Evolutionary conservation across 2,888 invertebrate species (phyloP).

Genomic region (Anthophora plumipes): DNA sequence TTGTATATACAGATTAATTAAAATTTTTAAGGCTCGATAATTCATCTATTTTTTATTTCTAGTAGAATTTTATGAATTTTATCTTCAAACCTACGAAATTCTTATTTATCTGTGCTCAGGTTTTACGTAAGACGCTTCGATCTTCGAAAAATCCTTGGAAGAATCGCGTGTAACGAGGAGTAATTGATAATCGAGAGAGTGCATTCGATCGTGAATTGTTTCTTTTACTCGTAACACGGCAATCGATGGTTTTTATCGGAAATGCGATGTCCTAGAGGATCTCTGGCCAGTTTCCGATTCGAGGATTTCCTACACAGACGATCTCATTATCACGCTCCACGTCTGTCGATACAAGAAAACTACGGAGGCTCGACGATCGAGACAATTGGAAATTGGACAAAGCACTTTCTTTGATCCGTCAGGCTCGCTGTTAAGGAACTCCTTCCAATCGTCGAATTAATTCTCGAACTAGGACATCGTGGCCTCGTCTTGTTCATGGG

Average conservation of each 20-base stretch:
- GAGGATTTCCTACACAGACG: conserved; percentile 16
- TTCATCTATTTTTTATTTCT: too few relatives aligned
- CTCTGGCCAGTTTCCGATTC: conserved; percentile 3
- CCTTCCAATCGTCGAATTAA: conserved; percentile 6
- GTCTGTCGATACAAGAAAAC: neutral
- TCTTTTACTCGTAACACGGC: neutral
- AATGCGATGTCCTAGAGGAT: neutral
- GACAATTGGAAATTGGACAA: conserved; percentile 31
- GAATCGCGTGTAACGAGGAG: neutral
- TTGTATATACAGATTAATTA: too few relatives aligned
- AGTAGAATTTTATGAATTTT: too few relatives aligned
- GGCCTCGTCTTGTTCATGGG: neutral
- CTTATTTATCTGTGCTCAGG: too few relatives aligned
- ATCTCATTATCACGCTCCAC: conserved; percentile 28
- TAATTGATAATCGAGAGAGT: neutral
- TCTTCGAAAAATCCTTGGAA: neutral
- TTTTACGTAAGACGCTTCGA: too few relatives aligned
- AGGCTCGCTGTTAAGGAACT: neutral
- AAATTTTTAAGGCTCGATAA: too few relatives aligned
- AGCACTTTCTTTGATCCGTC: neutral
- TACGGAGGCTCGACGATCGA: neutral
- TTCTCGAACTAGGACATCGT: neutral
- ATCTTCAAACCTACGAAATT: too few relatives aligned
- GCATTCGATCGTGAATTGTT: conserved; percentile 6
- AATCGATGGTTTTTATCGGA: neutral